Conservation (phyloP, 1,140 invertebrate genomes). For the Calosoma granatense region DNA sequence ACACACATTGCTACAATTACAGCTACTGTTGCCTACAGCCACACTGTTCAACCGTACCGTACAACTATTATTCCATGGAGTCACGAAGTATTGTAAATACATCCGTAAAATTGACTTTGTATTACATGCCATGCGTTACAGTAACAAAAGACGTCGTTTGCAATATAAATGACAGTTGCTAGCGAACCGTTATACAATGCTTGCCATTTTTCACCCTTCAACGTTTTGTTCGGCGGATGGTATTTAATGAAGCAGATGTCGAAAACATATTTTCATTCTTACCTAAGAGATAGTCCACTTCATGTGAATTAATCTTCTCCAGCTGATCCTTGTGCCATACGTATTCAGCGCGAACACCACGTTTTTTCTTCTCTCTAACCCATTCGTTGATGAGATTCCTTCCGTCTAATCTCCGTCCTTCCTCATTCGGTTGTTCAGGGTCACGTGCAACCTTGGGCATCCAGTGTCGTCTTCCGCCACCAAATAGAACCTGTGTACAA, state of each 20-base stretch:
- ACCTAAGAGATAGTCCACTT: conserved; percentile 56
- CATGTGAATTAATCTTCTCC: conserved; percentile 45
- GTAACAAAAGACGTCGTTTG: not conserved
- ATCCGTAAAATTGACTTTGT: not conserved
- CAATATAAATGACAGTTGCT: not conserved
- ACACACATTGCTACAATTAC: too few relatives aligned
- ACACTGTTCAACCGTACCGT: too few relatives aligned
- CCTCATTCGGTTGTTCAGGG: conserved; percentile 40
- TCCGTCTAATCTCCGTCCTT: conserved; percentile 52
- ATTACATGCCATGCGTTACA: not conserved
- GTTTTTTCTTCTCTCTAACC: conserved; percentile 48
- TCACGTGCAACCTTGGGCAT: conserved; percentile 49
- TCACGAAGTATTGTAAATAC: not conserved
- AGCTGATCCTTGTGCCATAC: conserved; percentile 51
- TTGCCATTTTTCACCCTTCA: not conserved
- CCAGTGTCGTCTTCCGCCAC: conserved; percentile 56
- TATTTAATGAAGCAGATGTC: not conserved
- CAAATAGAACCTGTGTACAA: conserved; percentile 43
- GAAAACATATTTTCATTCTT: conserved; percentile 21
- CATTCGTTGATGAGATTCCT: conserved; percentile 63
- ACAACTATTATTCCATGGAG: too few relatives aligned
- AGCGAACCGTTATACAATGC: not conserved
- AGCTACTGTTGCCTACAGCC: too few relatives aligned
- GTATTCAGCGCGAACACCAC: conserved; percentile 44
- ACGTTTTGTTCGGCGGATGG: too few relatives aligned